Evolutionary conservation across 2,797 vertebrate genomes (phyloP), one percentile per base, ranked within the genome.

Genomic region (Labeo calbasu): DNA sequence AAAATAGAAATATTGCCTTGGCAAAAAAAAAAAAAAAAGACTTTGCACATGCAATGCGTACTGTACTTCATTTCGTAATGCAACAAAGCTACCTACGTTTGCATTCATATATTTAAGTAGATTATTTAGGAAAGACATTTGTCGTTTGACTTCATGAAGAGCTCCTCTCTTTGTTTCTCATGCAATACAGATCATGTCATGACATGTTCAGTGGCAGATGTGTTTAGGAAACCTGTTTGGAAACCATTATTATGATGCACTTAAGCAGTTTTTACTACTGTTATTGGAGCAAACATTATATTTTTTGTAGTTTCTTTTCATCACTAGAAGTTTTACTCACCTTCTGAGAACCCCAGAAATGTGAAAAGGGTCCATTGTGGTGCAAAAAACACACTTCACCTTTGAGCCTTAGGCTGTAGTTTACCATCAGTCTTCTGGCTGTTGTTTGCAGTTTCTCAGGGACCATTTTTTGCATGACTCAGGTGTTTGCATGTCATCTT

Each of bases 401-500:
- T 72, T 48, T 17, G 15, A 72, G 43, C 8, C 46, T 72, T 36
- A 10, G 63, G 28, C 28, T 65, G 21, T 46, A 7, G 55, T 17
- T 36, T 25, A 6, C n/a, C n/a, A 6, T 78, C 40, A 63, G 57
- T 77, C 23, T 50, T 21, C 28, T 25, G 15, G 36, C 48, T 13
- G 76, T 77, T 48, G n/a, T 73, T 50, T 50, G 15, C n/a, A 70
- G 66, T 73, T 90, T 92, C 86, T 87, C 83, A 73, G 87, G 89
- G 88, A 91, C 89, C 73, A 86, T 53, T 73, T 86, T 93, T 93
- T 92, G 92, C 92, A 93, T 93, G 93, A 94, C 92, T 94, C 92
- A 88, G 92, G 92, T 90, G 78, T 91, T 91, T 93, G 89, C 90
- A 91, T 93, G 93, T 94, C 93, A 92, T 91, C 92, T 94, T 92